Conservation (phyloP, 2,113 vertebrate species). For the Neotoma lepida region DNA sequence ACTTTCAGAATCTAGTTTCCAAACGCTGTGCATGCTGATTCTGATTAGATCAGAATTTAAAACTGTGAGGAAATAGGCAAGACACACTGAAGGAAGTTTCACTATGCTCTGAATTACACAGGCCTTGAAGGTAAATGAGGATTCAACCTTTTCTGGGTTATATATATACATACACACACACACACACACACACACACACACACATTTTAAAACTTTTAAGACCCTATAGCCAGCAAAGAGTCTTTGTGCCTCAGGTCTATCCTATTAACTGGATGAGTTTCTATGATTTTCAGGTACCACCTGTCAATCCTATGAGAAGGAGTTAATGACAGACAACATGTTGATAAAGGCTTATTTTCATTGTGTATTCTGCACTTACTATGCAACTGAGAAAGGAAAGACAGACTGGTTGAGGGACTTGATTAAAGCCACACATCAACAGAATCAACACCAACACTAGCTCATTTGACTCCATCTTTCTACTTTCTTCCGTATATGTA, state of each 20-base stretch:
- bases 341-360: not conserved
- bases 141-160: too few species aligned
- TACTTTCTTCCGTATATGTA: not conserved
- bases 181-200: too few species aligned
- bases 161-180: too few species aligned
- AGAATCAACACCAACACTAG: not conserved
- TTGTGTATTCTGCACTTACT: not conserved
- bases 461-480: rapidly evolving
- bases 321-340: not conserved
- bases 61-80: slow-evolving; percentile 74
- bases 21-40: slow-evolving; percentile 77
- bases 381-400: not conserved
- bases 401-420: not conserved
- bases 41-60: slow-evolving; percentile 77
- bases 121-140: not conserved
- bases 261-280: not conserved
- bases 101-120: not conserved
- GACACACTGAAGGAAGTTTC: not conserved
- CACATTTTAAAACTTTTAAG: not conserved
- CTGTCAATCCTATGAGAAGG: not conserved
- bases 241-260: not conserved
- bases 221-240: not conserved
- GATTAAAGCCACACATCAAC: too few species aligned
- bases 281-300: not conserved
- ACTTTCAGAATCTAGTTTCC: slow-evolving; percentile 82